These are phyloP conservation scores for Lucilia sericata DNA, from an alignment of 1,140 invertebrate species.

Conservation along the genomic window DNA sequence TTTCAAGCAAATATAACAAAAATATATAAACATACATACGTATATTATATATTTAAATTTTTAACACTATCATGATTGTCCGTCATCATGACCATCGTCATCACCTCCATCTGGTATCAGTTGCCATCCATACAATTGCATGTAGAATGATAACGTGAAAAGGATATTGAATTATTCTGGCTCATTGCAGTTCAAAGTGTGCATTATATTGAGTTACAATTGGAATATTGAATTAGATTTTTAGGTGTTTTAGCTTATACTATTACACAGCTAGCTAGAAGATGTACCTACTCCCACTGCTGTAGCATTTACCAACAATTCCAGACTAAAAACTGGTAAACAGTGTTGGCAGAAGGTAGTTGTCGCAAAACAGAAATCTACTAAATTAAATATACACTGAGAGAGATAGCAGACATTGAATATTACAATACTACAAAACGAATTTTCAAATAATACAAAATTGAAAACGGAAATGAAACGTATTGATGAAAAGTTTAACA, in stretches of 20 bases:
- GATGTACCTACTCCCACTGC: too few species aligned
- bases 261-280: background rate
- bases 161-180: slow-evolving; percentile 43
- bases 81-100: background rate
- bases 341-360: too few species aligned
- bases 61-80: background rate
- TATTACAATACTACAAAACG: background rate
- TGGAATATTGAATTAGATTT: slow-evolving; percentile 44
- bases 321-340: background rate
- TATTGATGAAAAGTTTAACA: slow-evolving; percentile 7
- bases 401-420: background rate
- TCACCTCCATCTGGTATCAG: background rate
- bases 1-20: background rate
- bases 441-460: background rate
- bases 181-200: slow-evolving; percentile 42
- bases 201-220: slow-evolving; percentile 44
- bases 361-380: background rate
- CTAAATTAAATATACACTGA: background rate
- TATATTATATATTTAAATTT: slow-evolving; percentile 10
- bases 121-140: slow-evolving; percentile 2
- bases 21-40: background rate
- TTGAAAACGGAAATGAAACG: slow-evolving; percentile 34
- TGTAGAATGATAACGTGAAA: slow-evolving; percentile 32
- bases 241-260: slow-evolving; percentile 19
- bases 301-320: background rate